phyloP scores from a whole-genome alignment of 2,888 invertebrate genomes.

The Pocota personata region DNA sequence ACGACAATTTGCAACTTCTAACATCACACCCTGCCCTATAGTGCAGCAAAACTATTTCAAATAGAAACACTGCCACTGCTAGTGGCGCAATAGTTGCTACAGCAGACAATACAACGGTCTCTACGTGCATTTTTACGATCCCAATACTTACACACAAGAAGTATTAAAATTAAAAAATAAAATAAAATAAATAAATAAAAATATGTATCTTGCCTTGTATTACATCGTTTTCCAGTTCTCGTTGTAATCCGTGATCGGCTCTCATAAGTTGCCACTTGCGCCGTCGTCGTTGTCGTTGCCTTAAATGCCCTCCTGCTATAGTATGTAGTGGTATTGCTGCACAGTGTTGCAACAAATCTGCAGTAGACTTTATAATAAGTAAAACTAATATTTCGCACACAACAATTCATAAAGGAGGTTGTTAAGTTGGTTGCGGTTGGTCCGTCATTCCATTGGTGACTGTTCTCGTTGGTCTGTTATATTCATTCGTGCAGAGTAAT shows the following conservation, averaged over 20 bases:
- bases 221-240: conserved; percentile 72
- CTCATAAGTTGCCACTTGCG: conserved; percentile 61
- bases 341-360: conserved; percentile 46
- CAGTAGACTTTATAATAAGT: conserved; percentile 20
- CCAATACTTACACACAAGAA: neutral
- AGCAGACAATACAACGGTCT: neutral
- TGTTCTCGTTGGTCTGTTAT: neutral
- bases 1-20: conserved; percentile 11
- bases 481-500: conserved; percentile 44
- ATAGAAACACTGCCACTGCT: neutral
- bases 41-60: neutral
- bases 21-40: conserved; percentile 16
- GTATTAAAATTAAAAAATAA: neutral
- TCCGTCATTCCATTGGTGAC: neutral
- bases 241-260: conserved; percentile 64
- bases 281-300: conserved; percentile 14
- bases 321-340: conserved; percentile 25
- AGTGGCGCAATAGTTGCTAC: neutral
- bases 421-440: conserved; percentile 65
- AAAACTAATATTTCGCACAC: conserved; percentile 58
- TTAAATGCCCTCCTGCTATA: conserved; percentile 25
- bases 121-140: neutral
- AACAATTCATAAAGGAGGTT: conserved; percentile 59
- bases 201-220: conserved; percentile 70
- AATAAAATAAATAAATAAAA: conserved; percentile 33